Evolutionary conservation across 2,888 invertebrate genomes (phyloP).

Genomic region (Drosophila yooni): DNA sequence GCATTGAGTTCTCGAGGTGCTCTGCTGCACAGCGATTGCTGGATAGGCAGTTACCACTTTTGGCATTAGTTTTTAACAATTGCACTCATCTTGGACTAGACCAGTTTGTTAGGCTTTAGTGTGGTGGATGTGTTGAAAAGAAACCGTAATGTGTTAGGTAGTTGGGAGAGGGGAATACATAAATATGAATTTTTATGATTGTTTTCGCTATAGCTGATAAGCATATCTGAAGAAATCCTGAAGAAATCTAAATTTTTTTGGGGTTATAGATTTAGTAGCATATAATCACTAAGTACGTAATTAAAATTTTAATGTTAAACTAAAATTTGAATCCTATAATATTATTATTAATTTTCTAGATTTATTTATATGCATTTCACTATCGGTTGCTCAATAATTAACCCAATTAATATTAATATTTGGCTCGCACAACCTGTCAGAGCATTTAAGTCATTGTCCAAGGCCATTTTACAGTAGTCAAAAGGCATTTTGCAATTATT

Average conservation of each 20-base stretch:
- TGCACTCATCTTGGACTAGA: conserved; percentile 7
- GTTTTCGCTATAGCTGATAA: background rate
- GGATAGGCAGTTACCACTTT: conserved; percentile 14
- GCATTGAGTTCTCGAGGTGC: conserved; percentile 26
- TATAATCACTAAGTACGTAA: background rate
- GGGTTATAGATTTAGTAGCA: background rate
- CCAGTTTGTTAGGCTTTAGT: conserved; percentile 15
- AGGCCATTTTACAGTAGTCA: conserved; percentile 10
- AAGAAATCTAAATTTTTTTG: background rate
- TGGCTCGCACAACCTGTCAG: background rate
- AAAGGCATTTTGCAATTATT: conserved; percentile 28
- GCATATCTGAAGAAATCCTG: background rate
- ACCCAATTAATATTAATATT: background rate
- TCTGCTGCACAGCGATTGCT: conserved; percentile 13
- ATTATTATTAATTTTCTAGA: background rate
- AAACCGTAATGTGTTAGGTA: conserved; percentile 4
- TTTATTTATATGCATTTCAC: background rate
- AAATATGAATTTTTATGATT: background rate
- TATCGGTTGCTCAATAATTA: background rate
- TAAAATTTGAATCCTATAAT: background rate
- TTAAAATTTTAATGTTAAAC: background rate
- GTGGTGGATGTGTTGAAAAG: conserved; percentile 3
- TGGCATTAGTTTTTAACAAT: conserved; percentile 12
- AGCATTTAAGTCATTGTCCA: background rate
- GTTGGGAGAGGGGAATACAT: background rate